These are phyloP conservation scores for Laspeyria flexula DNA, from an alignment of 2,888 invertebrate species.

Conservation along the genomic window DNA sequence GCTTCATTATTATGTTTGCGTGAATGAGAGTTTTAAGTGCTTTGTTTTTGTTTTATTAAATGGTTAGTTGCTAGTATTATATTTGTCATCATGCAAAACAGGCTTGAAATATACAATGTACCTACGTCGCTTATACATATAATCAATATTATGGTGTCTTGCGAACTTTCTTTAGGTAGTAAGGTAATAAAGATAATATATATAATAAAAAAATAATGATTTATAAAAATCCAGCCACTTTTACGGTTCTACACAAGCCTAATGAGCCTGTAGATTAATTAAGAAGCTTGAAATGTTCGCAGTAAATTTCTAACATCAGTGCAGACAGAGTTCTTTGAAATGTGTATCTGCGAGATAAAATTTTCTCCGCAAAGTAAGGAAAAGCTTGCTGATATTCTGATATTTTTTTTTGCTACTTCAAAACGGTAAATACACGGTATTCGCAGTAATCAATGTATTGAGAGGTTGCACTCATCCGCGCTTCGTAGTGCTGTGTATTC, in stretches of 20 bases:
- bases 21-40: not conserved
- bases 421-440: conserved; percentile 35
- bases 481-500: conserved; percentile 40
- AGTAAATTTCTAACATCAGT: not conserved
- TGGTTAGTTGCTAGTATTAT: too few relatives aligned
- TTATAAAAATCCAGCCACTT: too few relatives aligned
- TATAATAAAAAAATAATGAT: too few relatives aligned
- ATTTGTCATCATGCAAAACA: too few relatives aligned
- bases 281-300: not conserved
- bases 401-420: conserved; percentile 34
- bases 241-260: too few relatives aligned
- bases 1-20: not conserved
- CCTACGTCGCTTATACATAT: too few relatives aligned
- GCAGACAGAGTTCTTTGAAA: not conserved
- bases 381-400: conserved; percentile 17
- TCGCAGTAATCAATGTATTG: conserved; percentile 57
- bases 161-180: too few relatives aligned
- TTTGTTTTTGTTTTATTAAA: not conserved
- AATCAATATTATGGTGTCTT: too few relatives aligned
- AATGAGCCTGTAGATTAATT: not conserved
- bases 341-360: conserved; percentile 12
- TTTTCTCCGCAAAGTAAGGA: conserved; percentile 19
- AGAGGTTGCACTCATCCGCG: conserved; percentile 53
- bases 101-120: too few relatives aligned
- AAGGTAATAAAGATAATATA: too few relatives aligned